Percentiles rank a stretch among this genome's conserved stretches.
These are phyloP conservation scores for Hipposideros armiger DNA, from an alignment of 2,113 vertebrate genomes.

Conservation along the genomic window DNA sequence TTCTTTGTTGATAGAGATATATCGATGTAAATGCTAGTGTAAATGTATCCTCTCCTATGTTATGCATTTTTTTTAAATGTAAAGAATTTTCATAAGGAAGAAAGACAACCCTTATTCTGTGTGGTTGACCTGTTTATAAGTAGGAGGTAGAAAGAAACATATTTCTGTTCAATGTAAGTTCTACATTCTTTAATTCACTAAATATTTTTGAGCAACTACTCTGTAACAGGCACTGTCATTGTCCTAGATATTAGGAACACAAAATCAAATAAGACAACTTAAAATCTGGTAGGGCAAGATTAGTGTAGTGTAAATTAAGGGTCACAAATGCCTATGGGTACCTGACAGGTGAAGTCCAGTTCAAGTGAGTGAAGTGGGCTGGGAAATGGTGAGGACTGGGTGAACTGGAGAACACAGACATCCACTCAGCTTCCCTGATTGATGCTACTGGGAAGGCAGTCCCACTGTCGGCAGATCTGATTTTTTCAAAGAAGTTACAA, in stretches of 20 bases:
- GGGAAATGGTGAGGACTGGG: background rate
- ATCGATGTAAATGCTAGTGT: background rate
- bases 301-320: background rate
- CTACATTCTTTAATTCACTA: background rate
- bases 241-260: background rate
- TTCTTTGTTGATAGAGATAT: background rate
- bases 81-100: background rate
- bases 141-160: background rate
- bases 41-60: background rate
- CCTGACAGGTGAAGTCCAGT: background rate
- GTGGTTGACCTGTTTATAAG: background rate
- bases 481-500: background rate
- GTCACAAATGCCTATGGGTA: background rate
- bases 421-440: background rate
- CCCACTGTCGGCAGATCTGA: background rate
- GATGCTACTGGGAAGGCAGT: background rate
- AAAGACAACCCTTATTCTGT: background rate
- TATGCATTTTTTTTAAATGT: background rate
- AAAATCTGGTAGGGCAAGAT: background rate
- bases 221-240: background rate
- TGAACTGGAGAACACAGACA: background rate
- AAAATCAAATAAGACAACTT: background rate
- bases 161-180: background rate
- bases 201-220: background rate
- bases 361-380: background rate